Evolutionary conservation across 1,140 invertebrate genomes (phyloP).

Genomic region (Caligus rogercresseyi): DNA sequence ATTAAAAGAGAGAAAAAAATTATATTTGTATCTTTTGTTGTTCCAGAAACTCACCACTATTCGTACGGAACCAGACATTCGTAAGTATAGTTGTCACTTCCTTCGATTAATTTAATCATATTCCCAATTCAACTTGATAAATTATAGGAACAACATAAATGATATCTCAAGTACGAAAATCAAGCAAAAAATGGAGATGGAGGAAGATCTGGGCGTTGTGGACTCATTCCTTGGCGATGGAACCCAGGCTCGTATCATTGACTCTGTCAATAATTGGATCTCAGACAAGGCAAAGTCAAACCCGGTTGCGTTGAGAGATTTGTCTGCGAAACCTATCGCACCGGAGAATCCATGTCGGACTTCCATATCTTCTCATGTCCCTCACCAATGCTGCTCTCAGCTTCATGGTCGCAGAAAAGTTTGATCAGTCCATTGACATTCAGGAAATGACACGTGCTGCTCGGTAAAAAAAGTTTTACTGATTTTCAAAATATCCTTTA

Average conservation of each 20-base stretch:
- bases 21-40: too few relatives aligned
- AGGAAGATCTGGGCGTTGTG: slow-evolving; percentile 6
- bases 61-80: too few relatives aligned
- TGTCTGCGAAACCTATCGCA: slow-evolving; percentile 18
- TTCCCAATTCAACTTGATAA: too few relatives aligned
- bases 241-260: slow-evolving; percentile 6
- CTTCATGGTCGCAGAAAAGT: slow-evolving; percentile 16
- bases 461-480: slow-evolving; percentile 2
- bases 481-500: neutral
- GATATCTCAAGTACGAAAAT: neutral
- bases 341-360: slow-evolving; percentile 14
- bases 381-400: slow-evolving; percentile 19
- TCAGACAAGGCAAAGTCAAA: slow-evolving; percentile 4
- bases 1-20: too few relatives aligned
- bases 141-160: neutral
- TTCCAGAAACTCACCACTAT: too few relatives aligned
- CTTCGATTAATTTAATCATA: too few relatives aligned
- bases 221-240: slow-evolving; percentile 6
- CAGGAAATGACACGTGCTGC: slow-evolving; percentile 16
- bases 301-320: slow-evolving; percentile 18
- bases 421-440: slow-evolving; percentile 17
- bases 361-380: slow-evolving; percentile 18
- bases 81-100: too few relatives aligned
- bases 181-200: neutral
- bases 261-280: slow-evolving; percentile 9